Percentiles rank a stretch among this genome's conserved stretches.
Conservation (phyloP, 1,140 invertebrate species). For the Saccostrea echinata region DNA sequence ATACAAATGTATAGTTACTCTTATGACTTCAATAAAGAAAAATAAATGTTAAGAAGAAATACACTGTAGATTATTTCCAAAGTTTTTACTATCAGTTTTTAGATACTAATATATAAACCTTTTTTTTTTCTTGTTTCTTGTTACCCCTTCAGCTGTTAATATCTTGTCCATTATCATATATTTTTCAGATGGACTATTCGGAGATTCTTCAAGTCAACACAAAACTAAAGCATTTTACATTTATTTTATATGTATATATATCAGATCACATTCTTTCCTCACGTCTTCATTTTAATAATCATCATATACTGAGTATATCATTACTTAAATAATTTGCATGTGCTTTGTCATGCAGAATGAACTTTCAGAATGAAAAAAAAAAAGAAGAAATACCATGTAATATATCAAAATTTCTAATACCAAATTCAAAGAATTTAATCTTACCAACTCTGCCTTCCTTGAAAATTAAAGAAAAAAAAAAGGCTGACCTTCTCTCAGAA, state of each 20-base stretch:
- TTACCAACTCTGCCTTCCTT: not conserved
- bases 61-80: not conserved
- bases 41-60: not conserved
- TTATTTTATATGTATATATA: not conserved
- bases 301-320: not conserved
- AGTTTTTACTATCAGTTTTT: not conserved
- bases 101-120: not conserved
- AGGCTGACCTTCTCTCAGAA: slow-evolving; percentile 17
- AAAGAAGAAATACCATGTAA: no score
- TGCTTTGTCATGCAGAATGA: slow-evolving; percentile 19
- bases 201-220: slow-evolving; percentile 55
- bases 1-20: no score
- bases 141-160: not conserved
- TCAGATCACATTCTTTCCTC: slow-evolving; percentile 8
- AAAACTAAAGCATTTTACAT: slow-evolving; percentile 3
- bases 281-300: not conserved
- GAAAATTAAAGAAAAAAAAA: not conserved
- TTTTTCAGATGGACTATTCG: slow-evolving; percentile 57
- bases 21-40: no score
- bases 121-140: not conserved
- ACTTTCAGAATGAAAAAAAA: not conserved
- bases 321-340: not conserved
- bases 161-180: slow-evolving; percentile 10
- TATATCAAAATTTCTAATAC: not conserved
- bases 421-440: not conserved